phyloP scores from a whole-genome alignment of 2,888 invertebrate genomes.

The Drosophila emarginata region DNA sequence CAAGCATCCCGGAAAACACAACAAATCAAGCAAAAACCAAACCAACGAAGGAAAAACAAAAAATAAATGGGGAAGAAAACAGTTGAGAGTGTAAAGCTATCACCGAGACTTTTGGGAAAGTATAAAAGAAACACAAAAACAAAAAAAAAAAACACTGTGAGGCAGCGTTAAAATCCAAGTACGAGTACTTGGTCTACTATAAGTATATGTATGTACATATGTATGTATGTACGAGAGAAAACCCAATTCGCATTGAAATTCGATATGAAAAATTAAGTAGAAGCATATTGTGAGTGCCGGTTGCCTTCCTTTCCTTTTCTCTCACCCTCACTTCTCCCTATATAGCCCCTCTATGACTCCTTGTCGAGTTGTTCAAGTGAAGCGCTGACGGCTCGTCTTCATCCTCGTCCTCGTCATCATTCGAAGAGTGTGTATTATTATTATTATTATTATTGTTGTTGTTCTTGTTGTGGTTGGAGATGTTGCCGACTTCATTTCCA shows the following conservation, averaged over 20 bases:
- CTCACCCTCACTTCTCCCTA: not conserved
- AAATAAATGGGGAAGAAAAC: not conserved
- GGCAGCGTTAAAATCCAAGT: not conserved
- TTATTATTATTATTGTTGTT: slow-evolving; percentile 14
- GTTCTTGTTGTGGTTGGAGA: slow-evolving; percentile 23
- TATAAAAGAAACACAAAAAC: not conserved
- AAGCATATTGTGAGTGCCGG: slow-evolving; percentile 39
- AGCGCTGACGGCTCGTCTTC: slow-evolving; percentile 48
- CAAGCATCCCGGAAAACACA: slow-evolving; percentile 58
- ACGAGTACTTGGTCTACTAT: not conserved
- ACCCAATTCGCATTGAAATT: slow-evolving; percentile 72
- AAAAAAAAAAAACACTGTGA: not conserved
- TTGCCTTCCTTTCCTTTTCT: slow-evolving; percentile 30
- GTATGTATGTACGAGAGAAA: not conserved
- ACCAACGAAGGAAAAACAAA: not conserved
- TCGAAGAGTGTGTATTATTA: slow-evolving; percentile 2
- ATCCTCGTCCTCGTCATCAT: slow-evolving; percentile 4
- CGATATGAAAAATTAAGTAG: slow-evolving; percentile 71
- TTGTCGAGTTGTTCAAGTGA: slow-evolving; percentile 65
- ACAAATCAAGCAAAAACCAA: slow-evolving; percentile 14
- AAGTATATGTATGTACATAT: not conserved
- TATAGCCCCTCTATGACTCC: not conserved
- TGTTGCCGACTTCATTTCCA: slow-evolving; percentile 26
- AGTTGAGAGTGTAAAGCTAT: slow-evolving; percentile 1
- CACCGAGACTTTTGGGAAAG: not conserved